Evolutionary conservation across 2,113 vertebrate species (phyloP).

Genomic region (Grus americana): DNA sequence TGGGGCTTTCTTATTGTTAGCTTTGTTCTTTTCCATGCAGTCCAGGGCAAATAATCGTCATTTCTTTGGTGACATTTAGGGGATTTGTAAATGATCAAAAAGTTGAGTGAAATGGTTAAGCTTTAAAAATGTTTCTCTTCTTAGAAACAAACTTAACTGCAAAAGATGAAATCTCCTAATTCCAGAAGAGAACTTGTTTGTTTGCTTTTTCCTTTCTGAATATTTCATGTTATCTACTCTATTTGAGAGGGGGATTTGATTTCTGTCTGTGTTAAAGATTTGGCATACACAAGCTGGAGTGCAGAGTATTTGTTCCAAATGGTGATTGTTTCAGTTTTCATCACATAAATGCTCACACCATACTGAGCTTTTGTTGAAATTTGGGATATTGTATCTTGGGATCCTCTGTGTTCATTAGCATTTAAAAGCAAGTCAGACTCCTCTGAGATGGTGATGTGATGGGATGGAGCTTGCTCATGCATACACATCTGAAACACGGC

Average conservation of each 20-base stretch:
- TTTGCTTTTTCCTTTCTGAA: background rate
- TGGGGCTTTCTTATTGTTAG: background rate
- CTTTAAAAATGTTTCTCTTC: background rate
- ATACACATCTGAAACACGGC: background rate
- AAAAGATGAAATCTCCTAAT: background rate
- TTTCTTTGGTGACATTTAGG: conserved; percentile 1
- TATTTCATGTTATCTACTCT: conserved; percentile 3
- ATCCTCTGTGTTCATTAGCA: background rate
- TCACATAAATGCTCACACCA: background rate
- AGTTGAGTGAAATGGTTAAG: background rate
- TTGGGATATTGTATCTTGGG: background rate
- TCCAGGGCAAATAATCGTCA: background rate
- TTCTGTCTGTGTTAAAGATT: background rate
- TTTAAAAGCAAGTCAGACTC: background rate
- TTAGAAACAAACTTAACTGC: background rate
- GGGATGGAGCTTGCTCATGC: background rate
- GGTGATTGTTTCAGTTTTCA: background rate
- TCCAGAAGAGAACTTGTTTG: background rate
- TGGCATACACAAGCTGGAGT: background rate
- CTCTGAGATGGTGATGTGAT: background rate
- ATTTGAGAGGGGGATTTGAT: background rate
- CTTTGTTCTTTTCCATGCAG: conserved; percentile 2
- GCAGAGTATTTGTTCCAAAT: background rate
- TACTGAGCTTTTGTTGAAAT: background rate
- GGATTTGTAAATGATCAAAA: background rate